Conservation (phyloP, 2,888 invertebrate genomes). For the Trichogramma dendrolimi region DNA sequence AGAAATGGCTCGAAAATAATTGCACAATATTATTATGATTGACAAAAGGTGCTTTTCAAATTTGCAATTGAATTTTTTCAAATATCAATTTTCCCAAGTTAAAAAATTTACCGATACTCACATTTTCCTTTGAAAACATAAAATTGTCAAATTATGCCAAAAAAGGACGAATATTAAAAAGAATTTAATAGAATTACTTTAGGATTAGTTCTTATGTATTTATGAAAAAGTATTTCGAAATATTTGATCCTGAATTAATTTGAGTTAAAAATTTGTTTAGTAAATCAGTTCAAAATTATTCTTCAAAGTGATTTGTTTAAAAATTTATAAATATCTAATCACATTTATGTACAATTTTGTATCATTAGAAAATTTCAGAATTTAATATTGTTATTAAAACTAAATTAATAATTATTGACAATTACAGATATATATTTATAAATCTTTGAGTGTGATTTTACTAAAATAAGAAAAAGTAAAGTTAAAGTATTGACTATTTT, state of each 20-base stretch:
- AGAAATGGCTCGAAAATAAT: constrained; percentile 55
- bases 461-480: constrained; percentile 2
- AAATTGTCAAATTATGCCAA: constrained; percentile 1
- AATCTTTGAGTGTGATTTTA: constrained; percentile 1
- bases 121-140: background rate
- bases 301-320: background rate
- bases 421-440: background rate
- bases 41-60: no score
- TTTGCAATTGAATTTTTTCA: no score
- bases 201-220: no score
- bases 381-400: no score
- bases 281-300: background rate
- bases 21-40: background rate
- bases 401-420: background rate
- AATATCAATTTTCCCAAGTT: no score
- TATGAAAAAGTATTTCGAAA: background rate
- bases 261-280: background rate
- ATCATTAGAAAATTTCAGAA: background rate
- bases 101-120: background rate
- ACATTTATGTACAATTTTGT: background rate
- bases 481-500: no score
- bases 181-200: no score
- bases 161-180: no score
- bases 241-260: background rate
- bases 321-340: background rate